Evolutionary conservation across 1,140 invertebrate species (phyloP), one percentile per base, ranked within the genome.

Genomic region (Bombus fervidus): DNA sequence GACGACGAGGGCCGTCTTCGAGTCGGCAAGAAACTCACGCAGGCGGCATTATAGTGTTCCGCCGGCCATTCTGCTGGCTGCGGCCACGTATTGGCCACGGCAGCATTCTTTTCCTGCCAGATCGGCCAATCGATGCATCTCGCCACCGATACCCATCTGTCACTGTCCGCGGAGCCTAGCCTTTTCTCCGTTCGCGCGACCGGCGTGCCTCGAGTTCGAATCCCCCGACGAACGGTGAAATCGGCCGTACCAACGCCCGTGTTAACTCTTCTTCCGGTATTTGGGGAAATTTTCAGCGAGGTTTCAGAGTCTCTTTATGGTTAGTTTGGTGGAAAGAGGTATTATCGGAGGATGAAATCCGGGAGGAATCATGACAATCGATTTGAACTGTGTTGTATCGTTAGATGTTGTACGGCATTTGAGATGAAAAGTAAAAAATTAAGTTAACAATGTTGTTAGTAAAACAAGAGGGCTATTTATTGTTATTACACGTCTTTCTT

Each of bases 111-210:
- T 95, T 95, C 94, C 94, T 93, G 93, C 91, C 93, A 93, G 93
- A 95, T 93, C 94, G 91, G 94, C 94, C 94, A 95, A 94, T 95
- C 94, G 94, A 95, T 95, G 94, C 94, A 95, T 95, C 94, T 95
- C 92, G 87, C 85, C 89, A 91, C 92, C 94, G 94, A 95, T 95
- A 94, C 93, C 92, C 94, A 95, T 95, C 94, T 95, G 94, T 95
- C 94, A 95, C 93, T 95, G 94, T 95, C 94, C 90, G 68, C 87
- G 72, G 85, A 88, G 91, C 89, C 87, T 87, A 87, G 92, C 88
- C 90, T 91, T 93, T 91, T 89, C 85, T 89, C 90, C 86, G 83
- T 81, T 81, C 81, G 72, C 75, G 75, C 75, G 57, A 62, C 28
- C 53, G 75, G 37, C 75, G 75, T 41, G 75, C 57, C 43, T 43